A percentile compares a stretch with the other conserved stretches of the same genome.
These are phyloP conservation scores for Euzophera pinguis DNA, from an alignment of 2,888 invertebrate species.

Conservation along the genomic window DNA sequence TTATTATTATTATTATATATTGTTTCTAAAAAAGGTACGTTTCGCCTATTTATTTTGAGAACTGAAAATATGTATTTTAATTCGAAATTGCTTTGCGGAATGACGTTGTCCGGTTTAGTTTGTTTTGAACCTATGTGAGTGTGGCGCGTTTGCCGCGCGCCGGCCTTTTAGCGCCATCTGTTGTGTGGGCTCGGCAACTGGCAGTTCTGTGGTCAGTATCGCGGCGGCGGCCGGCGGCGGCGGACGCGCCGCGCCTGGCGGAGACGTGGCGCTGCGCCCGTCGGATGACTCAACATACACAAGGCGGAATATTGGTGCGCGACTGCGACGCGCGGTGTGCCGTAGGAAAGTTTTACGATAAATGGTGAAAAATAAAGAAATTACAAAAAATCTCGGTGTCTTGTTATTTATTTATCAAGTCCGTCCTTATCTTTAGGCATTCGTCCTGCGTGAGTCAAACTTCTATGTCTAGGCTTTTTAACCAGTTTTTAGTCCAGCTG, in stretches of 20 bases:
- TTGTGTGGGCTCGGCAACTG: neutral
- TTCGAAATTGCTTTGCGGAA: conserved; percentile 33
- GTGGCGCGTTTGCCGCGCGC: conserved; percentile 35
- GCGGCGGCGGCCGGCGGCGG: conserved; percentile 29
- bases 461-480: too few species aligned
- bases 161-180: conserved; percentile 27
- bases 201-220: neutral
- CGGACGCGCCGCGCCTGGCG: conserved; percentile 19
- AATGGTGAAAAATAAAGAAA: conserved; percentile 80
- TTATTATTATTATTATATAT: conserved; percentile 53
- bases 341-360: conserved; percentile 79
- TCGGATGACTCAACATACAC: conserved; percentile 64
- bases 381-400: conserved; percentile 46
- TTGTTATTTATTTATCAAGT: conserved; percentile 1
- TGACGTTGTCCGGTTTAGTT: conserved; percentile 41
- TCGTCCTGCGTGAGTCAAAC: too few species aligned
- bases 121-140: conserved; percentile 46
- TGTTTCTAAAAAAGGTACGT: conserved; percentile 47
- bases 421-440: neutral
- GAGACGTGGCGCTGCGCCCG: conserved; percentile 7
- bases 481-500: too few species aligned
- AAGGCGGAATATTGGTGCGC: conserved; percentile 74
- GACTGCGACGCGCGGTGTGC: conserved; percentile 74
- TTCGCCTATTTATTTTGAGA: conserved; percentile 63
- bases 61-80: conserved; percentile 28